Conservation (phyloP, 2,797 vertebrate genomes). For the Lithobates pipiens region DNA sequence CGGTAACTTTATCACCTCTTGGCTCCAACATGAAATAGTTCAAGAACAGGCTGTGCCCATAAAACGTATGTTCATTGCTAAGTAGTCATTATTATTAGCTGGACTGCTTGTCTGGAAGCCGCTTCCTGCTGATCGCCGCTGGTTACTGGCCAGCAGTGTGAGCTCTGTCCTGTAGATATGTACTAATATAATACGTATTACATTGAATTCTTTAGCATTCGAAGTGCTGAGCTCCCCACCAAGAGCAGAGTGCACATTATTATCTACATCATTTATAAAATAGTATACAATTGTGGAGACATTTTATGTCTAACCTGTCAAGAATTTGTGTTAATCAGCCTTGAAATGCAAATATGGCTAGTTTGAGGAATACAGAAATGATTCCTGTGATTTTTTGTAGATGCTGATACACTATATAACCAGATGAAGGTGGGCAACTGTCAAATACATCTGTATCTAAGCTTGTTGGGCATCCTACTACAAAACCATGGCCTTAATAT, state of each 20-base stretch:
- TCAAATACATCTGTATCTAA: background rate
- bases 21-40: constrained; percentile 18
- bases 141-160: background rate
- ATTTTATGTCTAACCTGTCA: background rate
- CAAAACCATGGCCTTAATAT: no score
- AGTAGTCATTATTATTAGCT: constrained; percentile 46
- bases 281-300: background rate
- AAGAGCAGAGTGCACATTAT: background rate
- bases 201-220: background rate
- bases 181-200: background rate
- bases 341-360: background rate
- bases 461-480: background rate
- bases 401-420: no score
- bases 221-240: background rate
- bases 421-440: background rate
- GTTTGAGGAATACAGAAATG: background rate
- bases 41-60: constrained; percentile 40
- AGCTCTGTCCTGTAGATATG: background rate
- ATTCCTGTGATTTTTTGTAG: no score
- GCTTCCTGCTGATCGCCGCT: constrained; percentile 7
- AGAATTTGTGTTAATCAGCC: background rate
- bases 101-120: constrained; percentile 19
- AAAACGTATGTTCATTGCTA: constrained; percentile 31
- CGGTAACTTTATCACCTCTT: constrained; percentile 44
- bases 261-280: background rate